A percentile compares a stretch with the other conserved stretches of the same genome.
Evolutionary conservation across 2,888 invertebrate species (phyloP).

Genomic region (Pseudoips prasinana): DNA sequence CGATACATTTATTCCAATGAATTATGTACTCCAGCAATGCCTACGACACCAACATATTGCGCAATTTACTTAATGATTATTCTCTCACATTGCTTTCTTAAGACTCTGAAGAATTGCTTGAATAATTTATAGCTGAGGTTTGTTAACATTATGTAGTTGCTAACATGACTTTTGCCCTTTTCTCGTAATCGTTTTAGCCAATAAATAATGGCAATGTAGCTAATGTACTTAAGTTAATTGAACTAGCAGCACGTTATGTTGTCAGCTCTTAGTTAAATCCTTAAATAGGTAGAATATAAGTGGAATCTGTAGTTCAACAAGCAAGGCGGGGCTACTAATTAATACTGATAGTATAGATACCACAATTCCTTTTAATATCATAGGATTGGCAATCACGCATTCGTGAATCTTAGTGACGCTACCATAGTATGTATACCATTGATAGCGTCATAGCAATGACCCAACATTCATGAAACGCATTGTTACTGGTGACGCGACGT

Average conservation of each 20-base stretch:
- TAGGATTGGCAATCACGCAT: no score
- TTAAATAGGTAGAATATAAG: constrained; percentile 19
- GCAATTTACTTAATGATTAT: constrained; percentile 19
- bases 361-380: no score
- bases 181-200: constrained; percentile 43
- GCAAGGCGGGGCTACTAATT: no score
- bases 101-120: constrained; percentile 17
- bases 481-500: no score
- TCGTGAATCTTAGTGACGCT: no score
- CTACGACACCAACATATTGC: constrained; percentile 8
- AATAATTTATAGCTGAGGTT: constrained; percentile 30
- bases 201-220: constrained; percentile 54
- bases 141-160: constrained; percentile 41
- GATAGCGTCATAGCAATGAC: no score
- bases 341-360: no score
- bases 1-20: no score
- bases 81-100: constrained; percentile 27
- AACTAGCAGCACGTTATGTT: constrained; percentile 32
- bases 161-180: constrained; percentile 51
- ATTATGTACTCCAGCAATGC: no score
- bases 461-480: no score
- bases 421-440: no score
- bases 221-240: constrained; percentile 52
- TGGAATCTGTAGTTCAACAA: background rate
- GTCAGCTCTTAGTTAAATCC: constrained; percentile 21